Evolutionary conservation across 2,888 invertebrate genomes (phyloP).

Genomic region (Minunthozetes semirufus): DNA sequence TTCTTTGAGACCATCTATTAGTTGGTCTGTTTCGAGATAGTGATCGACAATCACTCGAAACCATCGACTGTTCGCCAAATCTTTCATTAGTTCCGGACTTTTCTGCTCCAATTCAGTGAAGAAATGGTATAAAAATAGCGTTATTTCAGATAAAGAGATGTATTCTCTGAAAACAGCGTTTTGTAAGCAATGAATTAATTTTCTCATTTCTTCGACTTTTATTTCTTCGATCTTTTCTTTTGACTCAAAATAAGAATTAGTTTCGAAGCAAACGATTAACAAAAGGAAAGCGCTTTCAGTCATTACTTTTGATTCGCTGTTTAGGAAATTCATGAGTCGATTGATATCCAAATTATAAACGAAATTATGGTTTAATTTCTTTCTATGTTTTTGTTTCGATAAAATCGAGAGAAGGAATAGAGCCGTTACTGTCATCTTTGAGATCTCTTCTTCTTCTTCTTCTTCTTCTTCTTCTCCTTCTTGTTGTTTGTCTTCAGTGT

Average conservation of each 20-base stretch:
- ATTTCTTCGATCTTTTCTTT: not conserved
- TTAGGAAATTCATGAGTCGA: not conserved
- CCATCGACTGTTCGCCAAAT: constrained; percentile 7
- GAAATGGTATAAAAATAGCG: not conserved
- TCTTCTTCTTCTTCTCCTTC: not conserved
- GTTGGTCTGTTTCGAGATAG: too few species aligned
- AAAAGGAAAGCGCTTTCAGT: not conserved
- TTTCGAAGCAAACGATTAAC: not conserved
- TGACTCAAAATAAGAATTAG: not conserved
- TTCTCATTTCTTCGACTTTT: not conserved
- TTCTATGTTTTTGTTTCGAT: too few species aligned
- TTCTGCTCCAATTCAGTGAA: not conserved
- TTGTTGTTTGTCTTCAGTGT: not conserved
- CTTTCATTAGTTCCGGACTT: not conserved
- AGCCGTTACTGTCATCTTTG: not conserved
- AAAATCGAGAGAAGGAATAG: not conserved
- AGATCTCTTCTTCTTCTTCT: not conserved
- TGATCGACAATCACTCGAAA: not conserved
- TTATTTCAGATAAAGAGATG: not conserved
- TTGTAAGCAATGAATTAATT: not conserved
- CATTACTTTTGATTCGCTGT: not conserved
- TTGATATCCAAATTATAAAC: not conserved
- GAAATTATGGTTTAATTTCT: not conserved
- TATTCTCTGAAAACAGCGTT: not conserved
- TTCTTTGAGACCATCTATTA: not conserved